Conservation (phyloP, 30 jellyfish, hydroid and myxozoan species). For the Nemopilema nomurai region DNA sequence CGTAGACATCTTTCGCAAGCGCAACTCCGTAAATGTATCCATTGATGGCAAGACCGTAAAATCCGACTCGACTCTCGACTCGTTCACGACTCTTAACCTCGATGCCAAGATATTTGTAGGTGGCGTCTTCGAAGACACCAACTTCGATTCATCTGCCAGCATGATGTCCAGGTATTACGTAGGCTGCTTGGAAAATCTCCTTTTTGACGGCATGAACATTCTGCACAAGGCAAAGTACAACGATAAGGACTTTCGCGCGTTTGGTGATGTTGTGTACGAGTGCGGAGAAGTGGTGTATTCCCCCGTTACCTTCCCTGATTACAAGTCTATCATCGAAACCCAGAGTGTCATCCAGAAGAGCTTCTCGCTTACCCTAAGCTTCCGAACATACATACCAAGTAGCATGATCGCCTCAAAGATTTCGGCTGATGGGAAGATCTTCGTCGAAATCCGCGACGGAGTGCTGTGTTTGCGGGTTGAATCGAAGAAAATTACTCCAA, state of each 20-base stretch:
- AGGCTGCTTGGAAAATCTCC: slow-evolving; percentile 85
- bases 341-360: slow-evolving; percentile 77
- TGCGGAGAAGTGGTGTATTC: slow-evolving; percentile 68
- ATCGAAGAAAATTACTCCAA: slow-evolving; percentile 66
- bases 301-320: slow-evolving; percentile 88
- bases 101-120: slow-evolving; percentile 81
- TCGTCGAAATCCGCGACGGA: slow-evolving; percentile 70
- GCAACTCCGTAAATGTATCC: slow-evolving; percentile 65
- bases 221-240: slow-evolving; percentile 82
- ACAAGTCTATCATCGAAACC: slow-evolving; percentile 62
- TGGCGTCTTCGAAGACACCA: slow-evolving; percentile 64
- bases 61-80: slow-evolving; percentile 36
- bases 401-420: slow-evolving; percentile 80
- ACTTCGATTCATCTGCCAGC: slow-evolving; percentile 32
- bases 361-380: slow-evolving; percentile 59
- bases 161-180: slow-evolving; percentile 67
- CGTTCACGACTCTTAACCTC: slow-evolving; percentile 70
- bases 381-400: slow-evolving; percentile 69
- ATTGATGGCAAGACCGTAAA: slow-evolving; percentile 57
- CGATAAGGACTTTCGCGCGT: slow-evolving; percentile 36
- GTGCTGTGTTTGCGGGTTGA: slow-evolving; percentile 66
- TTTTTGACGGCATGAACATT: slow-evolving; percentile 69
- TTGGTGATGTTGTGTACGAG: slow-evolving; percentile 76
- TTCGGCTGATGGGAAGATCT: slow-evolving; percentile 72
- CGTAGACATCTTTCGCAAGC: slow-evolving; percentile 58